Conservation (phyloP, 2,888 invertebrate genomes). For the Macaria notata region DNA sequence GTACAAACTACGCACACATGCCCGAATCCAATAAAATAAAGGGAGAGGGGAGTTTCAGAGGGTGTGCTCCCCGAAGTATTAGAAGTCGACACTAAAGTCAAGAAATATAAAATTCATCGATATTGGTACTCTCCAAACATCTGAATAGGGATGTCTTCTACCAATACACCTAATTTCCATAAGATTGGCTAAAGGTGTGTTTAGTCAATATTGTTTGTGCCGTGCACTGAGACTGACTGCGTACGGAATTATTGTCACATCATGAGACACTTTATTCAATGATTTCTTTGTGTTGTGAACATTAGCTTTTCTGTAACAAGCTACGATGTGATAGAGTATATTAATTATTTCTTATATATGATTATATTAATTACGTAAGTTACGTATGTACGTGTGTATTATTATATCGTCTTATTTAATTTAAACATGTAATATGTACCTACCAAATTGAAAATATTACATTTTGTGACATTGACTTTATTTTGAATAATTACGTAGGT, state of each 20-base stretch:
- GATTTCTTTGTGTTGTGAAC: too few relatives aligned
- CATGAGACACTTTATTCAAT: too few relatives aligned
- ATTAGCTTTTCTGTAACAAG: too few relatives aligned
- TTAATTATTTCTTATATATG: too few relatives aligned
- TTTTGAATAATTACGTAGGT: too few relatives aligned
- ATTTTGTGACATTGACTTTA: too few relatives aligned
- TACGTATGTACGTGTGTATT: too few relatives aligned
- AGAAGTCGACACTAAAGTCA: conserved; percentile 60
- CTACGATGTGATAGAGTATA: too few relatives aligned
- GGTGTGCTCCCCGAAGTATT: conserved; percentile 72
- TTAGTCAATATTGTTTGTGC: conserved; percentile 1
- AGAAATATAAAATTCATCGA: conserved; percentile 75
- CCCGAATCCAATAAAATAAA: conserved; percentile 73
- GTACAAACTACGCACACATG: conserved; percentile 56
- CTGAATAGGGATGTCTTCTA: conserved; percentile 22
- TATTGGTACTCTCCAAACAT: conserved; percentile 61
- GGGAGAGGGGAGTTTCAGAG: conserved; percentile 60
- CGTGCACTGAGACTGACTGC: background rate
- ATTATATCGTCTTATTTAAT: too few relatives aligned
- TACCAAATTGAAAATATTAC: too few relatives aligned
- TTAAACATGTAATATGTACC: too few relatives aligned
- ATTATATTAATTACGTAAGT: too few relatives aligned
- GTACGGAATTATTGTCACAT: conserved; percentile 37
- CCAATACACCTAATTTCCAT: conserved; percentile 23
- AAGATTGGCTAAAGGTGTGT: conserved; percentile 16